Evolutionary conservation across 2,888 invertebrate species (phyloP).

Genomic region (Drosophila dives): DNA sequence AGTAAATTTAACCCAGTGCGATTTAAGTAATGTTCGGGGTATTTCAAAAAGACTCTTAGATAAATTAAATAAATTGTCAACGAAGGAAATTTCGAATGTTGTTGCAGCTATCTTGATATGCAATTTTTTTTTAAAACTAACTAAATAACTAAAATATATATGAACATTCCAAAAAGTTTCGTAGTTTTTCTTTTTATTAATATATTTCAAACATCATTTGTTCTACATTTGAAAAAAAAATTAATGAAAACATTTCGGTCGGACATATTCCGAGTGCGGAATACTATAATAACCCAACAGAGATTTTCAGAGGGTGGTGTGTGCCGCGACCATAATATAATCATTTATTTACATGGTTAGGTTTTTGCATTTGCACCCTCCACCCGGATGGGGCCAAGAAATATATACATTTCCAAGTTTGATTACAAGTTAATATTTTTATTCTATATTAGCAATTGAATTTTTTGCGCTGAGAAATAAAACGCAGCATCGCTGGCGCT

Average conservation of each 20-base stretch:
- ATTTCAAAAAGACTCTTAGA: no score
- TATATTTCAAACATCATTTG: not conserved
- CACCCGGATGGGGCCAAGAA: not conserved
- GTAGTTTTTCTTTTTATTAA: not conserved
- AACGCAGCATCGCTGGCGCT: constrained; percentile 86
- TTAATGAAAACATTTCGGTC: no score
- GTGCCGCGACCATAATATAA: not conserved
- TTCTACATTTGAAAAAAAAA: not conserved
- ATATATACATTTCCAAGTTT: no score
- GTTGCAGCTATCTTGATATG: no score
- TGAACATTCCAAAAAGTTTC: not conserved
- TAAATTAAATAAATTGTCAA: no score
- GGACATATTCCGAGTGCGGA: not conserved
- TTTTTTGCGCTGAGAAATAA: constrained; percentile 89
- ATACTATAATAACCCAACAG: not conserved
- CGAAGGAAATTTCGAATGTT: not conserved
- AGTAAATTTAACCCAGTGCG: no score
- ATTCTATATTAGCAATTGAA: no score
- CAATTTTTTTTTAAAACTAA: no score
- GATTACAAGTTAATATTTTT: no score
- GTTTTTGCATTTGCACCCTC: not conserved
- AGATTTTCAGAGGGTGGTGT: not conserved
- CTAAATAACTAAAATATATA: not conserved
- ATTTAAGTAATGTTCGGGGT: no score
- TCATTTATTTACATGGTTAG: not conserved